Evolutionary conservation across 1,140 invertebrate species (phyloP), one percentile per base, ranked within the genome.

Genomic region (Rhagoletis pomonella): DNA sequence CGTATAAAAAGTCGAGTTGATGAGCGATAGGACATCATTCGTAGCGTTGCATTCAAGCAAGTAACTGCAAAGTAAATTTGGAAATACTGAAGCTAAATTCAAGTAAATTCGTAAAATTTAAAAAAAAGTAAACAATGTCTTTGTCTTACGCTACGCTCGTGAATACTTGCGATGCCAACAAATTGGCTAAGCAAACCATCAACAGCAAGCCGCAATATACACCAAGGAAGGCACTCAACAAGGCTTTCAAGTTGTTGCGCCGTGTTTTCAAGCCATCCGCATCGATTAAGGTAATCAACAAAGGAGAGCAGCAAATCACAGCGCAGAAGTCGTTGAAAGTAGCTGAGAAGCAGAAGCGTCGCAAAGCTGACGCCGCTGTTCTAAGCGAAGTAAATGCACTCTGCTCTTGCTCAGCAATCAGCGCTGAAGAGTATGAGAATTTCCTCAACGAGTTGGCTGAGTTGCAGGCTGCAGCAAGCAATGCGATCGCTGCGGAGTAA

Each of bases 371-470:
- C 19, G 47, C 47, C 5, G 9, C 64, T 1, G 29, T 29, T 29
- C 29, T 29, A 29, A 29, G 29, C 60, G 60, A 88, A 29, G 58
- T 73, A 14, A 77, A 44, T 65, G 73, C 77, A 12, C n/a, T 19
- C 47, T 55, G 47, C 17, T n/a, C n/a, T 55, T 50, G 39, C 17
- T 50, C 42, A 19, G 3, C 44, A 55, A 17, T 81, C 0, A 86
- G 87, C 42, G 87, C 59, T 5, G 87, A 86, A 64, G 85, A 88
- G 50, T 86, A 64, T 10, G 84, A 88, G 19, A 88, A 86, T 86
- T 44, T 77, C 5, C 81, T 86, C 39, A 88, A 86, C 55, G 87
- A 88, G 65, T 42, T 65, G 5, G 84, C 42, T 42, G 87, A 87
- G 47, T 77, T 55, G 47, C 44, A 50, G 10, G 17, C 17, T 17